Base-by-base conservation (phyloP, 2,888 invertebrate genomes). In the Xestia xanthographa region DNA sequence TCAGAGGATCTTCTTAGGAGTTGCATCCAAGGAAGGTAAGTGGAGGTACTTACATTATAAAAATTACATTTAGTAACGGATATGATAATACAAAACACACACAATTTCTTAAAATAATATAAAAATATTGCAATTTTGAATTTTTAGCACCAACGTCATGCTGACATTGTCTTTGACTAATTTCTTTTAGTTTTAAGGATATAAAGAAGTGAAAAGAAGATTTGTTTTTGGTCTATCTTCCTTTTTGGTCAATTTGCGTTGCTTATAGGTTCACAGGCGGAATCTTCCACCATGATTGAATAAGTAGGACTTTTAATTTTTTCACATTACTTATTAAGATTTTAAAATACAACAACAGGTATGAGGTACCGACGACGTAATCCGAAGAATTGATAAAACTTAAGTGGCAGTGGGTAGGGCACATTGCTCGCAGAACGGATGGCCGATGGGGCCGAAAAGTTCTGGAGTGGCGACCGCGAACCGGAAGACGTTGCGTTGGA, bases 31-130 rank as follows among this genome's bases (percentile, higher is more conserved):
- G 20, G 9, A 29, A 8, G 20, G 20, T 43, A 26, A 5, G 20
- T 34, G 12, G 26, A 43, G 1, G 22, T 67, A 77, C 85, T 87
- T 74, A 86, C 75, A 81, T 83, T 72, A 85, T 80, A 82, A 74
- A 75, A 72, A 76, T 53, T 67, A 71, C 68, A 79, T 62, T 63
- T 71, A 78, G 12, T 12, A 43, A 60, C 43, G 6, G 8, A 50
- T 26, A 43, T 65, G 77, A 50, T 29, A 68, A 43, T 38, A 65
- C n/a, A 56, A 60, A 60, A 75, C 66, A 87, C 84, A 76, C 75
- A 75, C 74, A 84, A 79, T 81, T 77, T 78, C 50, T 60, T 38
- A 71, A 72, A 77, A 50, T 9, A 80, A 71, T 38, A 66, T 26
- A 65, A 65, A 70, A 58, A 29, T 9, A 50, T 43, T 58, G 22